These are phyloP conservation scores for Aurelia aurita DNA, from an alignment of 30 jellyfish, hydroid and myxozoan species.

Conservation along the genomic window DNA sequence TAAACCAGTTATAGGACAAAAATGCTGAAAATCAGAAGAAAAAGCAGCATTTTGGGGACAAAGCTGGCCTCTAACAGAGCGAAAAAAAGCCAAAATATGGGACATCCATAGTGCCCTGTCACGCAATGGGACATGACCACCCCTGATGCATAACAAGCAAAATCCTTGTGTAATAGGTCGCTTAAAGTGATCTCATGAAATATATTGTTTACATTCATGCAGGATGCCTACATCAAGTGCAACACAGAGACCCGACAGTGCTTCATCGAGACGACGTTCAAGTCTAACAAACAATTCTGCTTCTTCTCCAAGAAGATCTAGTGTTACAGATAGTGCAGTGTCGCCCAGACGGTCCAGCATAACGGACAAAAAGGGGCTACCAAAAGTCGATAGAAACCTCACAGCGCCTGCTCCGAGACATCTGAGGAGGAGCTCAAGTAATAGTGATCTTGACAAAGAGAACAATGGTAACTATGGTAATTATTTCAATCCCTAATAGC, in stretches of 20 bases:
- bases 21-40: no score
- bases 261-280: constrained; percentile 29
- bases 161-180: no score
- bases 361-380: constrained; percentile 3
- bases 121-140: no score
- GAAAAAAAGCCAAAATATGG: no score
- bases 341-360: constrained; percentile 46
- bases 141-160: no score
- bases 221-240: constrained; percentile 74
- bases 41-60: no score
- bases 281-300: constrained; percentile 17
- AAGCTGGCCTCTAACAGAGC: no score
- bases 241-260: constrained; percentile 25
- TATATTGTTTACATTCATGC: background rate
- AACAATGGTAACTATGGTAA: background rate
- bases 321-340: background rate
- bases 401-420: constrained; percentile 11
- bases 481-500: no score
- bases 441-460: constrained; percentile 29
- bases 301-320: constrained; percentile 15
- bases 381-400: constrained; percentile 20
- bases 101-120: no score
- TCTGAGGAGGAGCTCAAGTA: constrained; percentile 61
- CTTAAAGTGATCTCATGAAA: no score
- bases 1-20: no score